These are phyloP conservation scores for Forbesichthys agassizii DNA, from an alignment of 2,113 vertebrate species.

Conservation along the genomic window DNA sequence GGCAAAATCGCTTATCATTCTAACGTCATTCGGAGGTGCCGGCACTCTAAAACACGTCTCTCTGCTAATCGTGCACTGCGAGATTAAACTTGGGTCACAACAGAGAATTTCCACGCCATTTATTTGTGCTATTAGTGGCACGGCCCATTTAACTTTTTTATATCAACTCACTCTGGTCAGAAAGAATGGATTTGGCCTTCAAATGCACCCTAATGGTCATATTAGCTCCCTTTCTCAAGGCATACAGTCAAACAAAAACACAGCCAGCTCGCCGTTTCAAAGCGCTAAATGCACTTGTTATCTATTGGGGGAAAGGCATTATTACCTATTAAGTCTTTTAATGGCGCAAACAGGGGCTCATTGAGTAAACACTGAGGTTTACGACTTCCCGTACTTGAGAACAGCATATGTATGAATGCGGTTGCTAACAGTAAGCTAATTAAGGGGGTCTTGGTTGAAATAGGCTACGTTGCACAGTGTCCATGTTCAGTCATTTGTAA, in stretches of 20 bases:
- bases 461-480: constrained; percentile 45
- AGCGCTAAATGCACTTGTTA: constrained; percentile 71
- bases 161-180: background rate
- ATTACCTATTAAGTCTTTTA: constrained; percentile 75
- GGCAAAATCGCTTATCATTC: constrained; percentile 14
- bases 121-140: constrained; percentile 20
- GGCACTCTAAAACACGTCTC: background rate
- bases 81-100: constrained; percentile 30
- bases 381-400: constrained; percentile 74
- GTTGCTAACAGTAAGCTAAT: constrained; percentile 82
- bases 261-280: constrained; percentile 59
- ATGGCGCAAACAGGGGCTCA: constrained; percentile 65
- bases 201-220: constrained; percentile 55
- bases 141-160: constrained; percentile 24
- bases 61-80: background rate
- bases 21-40: constrained; percentile 9
- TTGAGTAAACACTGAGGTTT: constrained; percentile 80
- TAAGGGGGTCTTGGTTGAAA: constrained; percentile 77
- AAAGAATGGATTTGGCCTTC: constrained; percentile 18
- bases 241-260: constrained; percentile 60
- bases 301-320: constrained; percentile 75
- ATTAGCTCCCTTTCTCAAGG: constrained; percentile 67
- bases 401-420: constrained; percentile 72
- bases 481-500: constrained; percentile 60
- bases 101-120: background rate